Base-by-base conservation (phyloP, 1,140 invertebrate genomes). In the Drosophila carrolli region DNA sequence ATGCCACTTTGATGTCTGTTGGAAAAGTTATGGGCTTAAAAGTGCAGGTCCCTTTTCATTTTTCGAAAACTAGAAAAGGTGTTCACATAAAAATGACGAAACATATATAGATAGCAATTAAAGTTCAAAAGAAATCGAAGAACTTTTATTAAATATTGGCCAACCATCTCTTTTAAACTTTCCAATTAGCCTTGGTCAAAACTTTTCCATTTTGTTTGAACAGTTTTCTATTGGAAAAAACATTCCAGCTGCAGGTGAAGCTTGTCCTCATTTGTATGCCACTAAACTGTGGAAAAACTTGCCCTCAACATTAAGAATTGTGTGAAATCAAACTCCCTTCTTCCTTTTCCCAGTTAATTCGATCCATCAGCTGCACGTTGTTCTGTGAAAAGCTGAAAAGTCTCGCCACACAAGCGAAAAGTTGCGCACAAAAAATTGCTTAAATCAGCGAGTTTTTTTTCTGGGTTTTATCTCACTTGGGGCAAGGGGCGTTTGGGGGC, bases 221-320 rank as follows among this genome's bases (percentile, higher is more conserved):
- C 43, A 61, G 37, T 41, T 55, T 57, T 6, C 19, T 53, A 7
- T 32, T 11, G 9, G 5, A 6, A 43, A 38, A 35, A 32, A 32
- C 32, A 14, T 8, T 59, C 59, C 37, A 19, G 37, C 63, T 78
- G 68, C 81, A 86, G 78, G 82, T 86, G 51, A 63, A 59, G 40
- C 56, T 46, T 43, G 16, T 50, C 57, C 65, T 85, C 74, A 85
- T 85, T 86, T 81, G 75, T 85, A 85, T 86, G 78, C 81, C 63
- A 38, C 67, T 75, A 66, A 85, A 86, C 75, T 78, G 72, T 51
- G 40, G 7, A 38, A 27, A 80, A 85, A 81, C 72, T 86, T 85
- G 81, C 40, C 60, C 61, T 61, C 56, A 48, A 54, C 57, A 55
- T 71, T 65, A 76, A 73, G 66, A 86, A 86, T 88, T 74, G 78